Evolutionary conservation across 2,888 invertebrate genomes (phyloP), one percentile per base, ranked within the genome.

Genomic region (Stegophylla sp.): DNA sequence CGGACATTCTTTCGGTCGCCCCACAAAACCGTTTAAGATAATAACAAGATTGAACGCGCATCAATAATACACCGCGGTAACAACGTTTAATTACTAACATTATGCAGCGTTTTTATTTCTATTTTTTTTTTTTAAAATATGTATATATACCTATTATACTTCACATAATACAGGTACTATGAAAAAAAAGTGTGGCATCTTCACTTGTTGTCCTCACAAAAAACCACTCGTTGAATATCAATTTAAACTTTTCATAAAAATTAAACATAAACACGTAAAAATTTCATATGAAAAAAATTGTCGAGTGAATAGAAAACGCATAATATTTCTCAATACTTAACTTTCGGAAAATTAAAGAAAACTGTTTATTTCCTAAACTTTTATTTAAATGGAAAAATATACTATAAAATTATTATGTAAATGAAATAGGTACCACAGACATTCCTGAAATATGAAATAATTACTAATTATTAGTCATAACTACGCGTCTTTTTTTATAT

Each of bases 41-140:
- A 77, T 77, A 77, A 77, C 67, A 77, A 77, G 77, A 77, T 77
- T 77, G 77, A 77, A 77, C 66, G 77, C 77, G 59, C 77, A 69
- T 77, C 77, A 77, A 77, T 77, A 67, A 15, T 69, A 59, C 43
- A 45, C 56, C 26, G 59, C 45, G 10, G 45, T 59, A 69, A 77
- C 67, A 77, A 77, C 77, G 69, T 77, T 77, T 77, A 77, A 77
- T 77, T 77, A 77, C 67, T 67, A 13, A 45, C 56, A 77, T 77
- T 77, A 77, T 77, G 67, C 59, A 23, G 56, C 59, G 34, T 41
- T 56, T 76, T 34, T 75, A 64, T 72, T 23, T 43, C 20, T 56
- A 23, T 43, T 59, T 72, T 56, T 61, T 63, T 75, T 43, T 61
- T 53, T 17, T 63, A 48, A 34, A 17, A 23, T 23, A 10, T 9